Conservation (phyloP, 2,113 vertebrate species). For the Ovis canadensis region DNA sequence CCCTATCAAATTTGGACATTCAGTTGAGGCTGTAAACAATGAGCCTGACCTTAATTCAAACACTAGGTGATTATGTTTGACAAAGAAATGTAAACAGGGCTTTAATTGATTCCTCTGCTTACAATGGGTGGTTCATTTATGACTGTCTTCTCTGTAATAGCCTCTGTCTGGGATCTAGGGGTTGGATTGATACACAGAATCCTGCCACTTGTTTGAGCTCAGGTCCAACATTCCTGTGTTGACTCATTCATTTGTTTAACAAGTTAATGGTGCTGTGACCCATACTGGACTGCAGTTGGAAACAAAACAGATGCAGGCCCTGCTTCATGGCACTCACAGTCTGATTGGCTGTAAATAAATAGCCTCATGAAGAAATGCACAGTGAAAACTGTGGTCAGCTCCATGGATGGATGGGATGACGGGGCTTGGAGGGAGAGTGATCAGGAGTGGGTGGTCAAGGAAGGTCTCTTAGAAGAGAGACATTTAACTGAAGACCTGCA, state of each 20-base stretch:
- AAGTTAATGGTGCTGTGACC: background rate
- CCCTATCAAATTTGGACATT: constrained; percentile 22
- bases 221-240: background rate
- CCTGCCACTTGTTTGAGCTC: background rate
- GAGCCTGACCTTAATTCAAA: constrained; percentile 49
- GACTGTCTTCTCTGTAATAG: background rate
- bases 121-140: background rate
- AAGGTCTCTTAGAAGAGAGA: background rate
- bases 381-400: background rate
- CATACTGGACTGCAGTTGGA: background rate
- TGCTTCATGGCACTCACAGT: background rate
- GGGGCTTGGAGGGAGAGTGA: background rate
- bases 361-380: background rate
- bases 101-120: constrained; percentile 32
- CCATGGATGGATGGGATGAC: background rate
- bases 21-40: constrained; percentile 19
- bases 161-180: background rate
- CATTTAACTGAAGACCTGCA: background rate
- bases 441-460: background rate
- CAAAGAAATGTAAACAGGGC: constrained; percentile 55
- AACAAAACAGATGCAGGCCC: background rate
- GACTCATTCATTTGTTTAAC: background rate
- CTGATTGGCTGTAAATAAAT: background rate
- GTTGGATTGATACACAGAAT: background rate
- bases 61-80: constrained; percentile 47